Conservation (phyloP, 30 jellyfish, hydroid and myxozoan species). For the Catostylus mosaicus region DNA sequence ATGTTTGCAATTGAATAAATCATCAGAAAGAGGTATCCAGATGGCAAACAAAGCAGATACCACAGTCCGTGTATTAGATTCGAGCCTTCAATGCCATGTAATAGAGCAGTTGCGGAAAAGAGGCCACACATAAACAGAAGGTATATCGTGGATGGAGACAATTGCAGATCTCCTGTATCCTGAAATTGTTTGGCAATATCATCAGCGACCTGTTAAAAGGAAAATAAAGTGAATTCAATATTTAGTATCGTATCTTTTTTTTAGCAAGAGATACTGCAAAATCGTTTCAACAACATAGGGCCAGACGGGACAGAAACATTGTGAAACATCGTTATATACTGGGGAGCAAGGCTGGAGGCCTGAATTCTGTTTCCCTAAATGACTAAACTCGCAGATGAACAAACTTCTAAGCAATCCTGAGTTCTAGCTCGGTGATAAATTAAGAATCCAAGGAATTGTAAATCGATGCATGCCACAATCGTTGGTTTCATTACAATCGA, state of each 20-base stretch:
- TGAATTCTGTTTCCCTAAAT: no score
- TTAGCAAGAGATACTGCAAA: no score
- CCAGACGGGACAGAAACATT: no score
- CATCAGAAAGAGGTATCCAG: constrained; percentile 93
- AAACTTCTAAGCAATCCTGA: no score
- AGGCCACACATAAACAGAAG: constrained; percentile 79
- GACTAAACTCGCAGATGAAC: no score
- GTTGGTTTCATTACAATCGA: no score
- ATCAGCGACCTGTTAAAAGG: constrained; percentile 72
- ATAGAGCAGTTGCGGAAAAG: constrained; percentile 81
- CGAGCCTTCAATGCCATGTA: constrained; percentile 89
- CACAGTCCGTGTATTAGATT: constrained; percentile 90
- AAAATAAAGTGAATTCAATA: background rate
- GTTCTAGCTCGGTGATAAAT: no score
- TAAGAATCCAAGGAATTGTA: no score
- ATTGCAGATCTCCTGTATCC: constrained; percentile 22
- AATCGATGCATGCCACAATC: no score
- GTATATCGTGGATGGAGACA: constrained; percentile 91
- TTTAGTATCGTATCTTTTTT: background rate
- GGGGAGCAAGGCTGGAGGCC: no score
- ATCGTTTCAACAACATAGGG: no score
- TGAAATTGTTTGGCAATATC: constrained; percentile 74
- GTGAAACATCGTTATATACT: no score
- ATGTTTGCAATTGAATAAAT: constrained; percentile 88
- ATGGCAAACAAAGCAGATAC: constrained; percentile 92